Percentiles rank a stretch among this genome's conserved stretches.
phyloP scores from a whole-genome alignment of 2,797 vertebrate genomes.

The Telmatherina bonti region DNA sequence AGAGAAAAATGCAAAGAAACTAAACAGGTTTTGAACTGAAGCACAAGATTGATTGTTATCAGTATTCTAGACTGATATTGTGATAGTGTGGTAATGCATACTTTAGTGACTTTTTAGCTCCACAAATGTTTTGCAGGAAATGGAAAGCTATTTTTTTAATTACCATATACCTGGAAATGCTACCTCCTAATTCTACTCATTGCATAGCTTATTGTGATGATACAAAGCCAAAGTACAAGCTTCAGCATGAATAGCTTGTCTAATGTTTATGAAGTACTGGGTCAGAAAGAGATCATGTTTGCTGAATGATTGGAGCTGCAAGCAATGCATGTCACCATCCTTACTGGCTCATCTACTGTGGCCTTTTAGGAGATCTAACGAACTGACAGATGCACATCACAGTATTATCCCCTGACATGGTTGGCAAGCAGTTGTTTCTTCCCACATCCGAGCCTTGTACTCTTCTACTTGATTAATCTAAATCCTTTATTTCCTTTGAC shows the following conservation, averaged over 20 bases:
- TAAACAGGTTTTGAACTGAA: slow-evolving; percentile 15
- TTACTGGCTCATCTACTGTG: neutral
- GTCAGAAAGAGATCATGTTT: neutral
- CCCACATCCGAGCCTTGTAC: neutral
- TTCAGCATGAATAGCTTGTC: neutral
- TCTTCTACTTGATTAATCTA: neutral
- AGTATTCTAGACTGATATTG: slow-evolving; percentile 5
- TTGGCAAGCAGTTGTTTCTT: neutral
- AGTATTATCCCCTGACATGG: neutral
- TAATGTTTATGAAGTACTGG: neutral
- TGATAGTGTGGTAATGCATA: slow-evolving; percentile 18
- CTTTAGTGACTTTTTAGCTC: slow-evolving; percentile 12
- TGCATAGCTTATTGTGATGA: neutral
- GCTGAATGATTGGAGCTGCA: neutral
- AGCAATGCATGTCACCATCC: neutral
- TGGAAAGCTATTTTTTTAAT: neutral
- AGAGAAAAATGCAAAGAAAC: slow-evolving; percentile 20
- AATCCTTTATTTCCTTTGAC: neutral
- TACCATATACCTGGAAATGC: neutral
- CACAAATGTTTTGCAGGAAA: slow-evolving; percentile 1
- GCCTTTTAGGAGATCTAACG: neutral
- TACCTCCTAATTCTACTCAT: neutral
- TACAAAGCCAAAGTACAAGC: neutral
- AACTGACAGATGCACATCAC: neutral
- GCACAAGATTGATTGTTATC: slow-evolving; percentile 20